Conservation (phyloP, 2,113 vertebrate genomes). For the Tichodroma muraria region DNA sequence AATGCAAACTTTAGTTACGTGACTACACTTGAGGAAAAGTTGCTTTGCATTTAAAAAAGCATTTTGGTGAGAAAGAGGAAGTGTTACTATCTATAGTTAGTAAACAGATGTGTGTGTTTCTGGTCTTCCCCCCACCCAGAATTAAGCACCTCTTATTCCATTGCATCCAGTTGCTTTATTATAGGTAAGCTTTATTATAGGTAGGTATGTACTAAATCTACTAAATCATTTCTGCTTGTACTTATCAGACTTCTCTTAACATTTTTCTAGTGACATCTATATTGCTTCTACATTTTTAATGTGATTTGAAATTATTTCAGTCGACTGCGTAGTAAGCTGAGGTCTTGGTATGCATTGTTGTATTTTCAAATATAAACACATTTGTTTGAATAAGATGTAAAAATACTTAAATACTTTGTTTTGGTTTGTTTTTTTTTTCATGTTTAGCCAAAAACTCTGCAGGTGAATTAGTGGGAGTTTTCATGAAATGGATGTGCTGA, state of each 20-base stretch:
- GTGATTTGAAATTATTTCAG: not conserved
- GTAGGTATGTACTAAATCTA: not conserved
- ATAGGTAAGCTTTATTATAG: not conserved
- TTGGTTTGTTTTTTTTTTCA: no score
- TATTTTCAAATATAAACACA: not conserved
- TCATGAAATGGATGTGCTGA: not conserved
- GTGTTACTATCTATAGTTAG: not conserved
- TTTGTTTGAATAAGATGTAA: not conserved
- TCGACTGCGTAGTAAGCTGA: not conserved
- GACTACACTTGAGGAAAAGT: not conserved
- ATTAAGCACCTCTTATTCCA: not conserved
- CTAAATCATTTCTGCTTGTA: not conserved
- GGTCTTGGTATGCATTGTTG: not conserved
- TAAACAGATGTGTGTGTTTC: not conserved
- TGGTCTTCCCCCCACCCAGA: not conserved
- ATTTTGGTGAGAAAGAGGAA: conserved; percentile 4
- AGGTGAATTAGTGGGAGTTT: not conserved
- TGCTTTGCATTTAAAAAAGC: not conserved
- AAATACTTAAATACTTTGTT: not conserved
- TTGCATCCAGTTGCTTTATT: not conserved
- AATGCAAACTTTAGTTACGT: not conserved
- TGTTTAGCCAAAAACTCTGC: not conserved
- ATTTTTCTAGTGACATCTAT: not conserved
- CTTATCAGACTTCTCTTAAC: not conserved
- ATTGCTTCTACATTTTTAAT: not conserved